phyloP scores from a whole-genome alignment of 1,140 invertebrate species.

The Akabosia matsudoensis region DNA sequence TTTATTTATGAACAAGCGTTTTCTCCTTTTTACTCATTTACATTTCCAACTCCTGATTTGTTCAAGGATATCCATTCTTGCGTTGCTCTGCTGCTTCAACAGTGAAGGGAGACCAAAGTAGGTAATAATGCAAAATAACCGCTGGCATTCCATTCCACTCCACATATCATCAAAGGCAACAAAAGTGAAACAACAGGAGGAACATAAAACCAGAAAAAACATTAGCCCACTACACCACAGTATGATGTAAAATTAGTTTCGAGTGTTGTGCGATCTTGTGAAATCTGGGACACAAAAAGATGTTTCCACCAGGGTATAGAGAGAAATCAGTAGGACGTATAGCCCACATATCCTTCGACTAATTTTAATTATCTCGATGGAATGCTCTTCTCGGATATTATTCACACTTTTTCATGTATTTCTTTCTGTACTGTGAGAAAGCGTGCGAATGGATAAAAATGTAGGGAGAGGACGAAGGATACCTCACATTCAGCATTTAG shows the following conservation, averaged over 20 bases:
- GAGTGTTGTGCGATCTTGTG: background rate
- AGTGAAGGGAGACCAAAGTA: background rate
- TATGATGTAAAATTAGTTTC: background rate
- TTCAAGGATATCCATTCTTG: no score
- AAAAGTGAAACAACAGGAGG: background rate
- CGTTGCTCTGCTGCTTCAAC: background rate
- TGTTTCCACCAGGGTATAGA: background rate
- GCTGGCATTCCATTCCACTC: slow-evolving; percentile 6
- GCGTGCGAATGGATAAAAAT: background rate
- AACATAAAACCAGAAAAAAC: background rate
- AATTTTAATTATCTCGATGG: slow-evolving; percentile 13
- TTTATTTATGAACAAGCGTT: no score
- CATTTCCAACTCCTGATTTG: no score
- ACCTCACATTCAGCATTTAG: no score
- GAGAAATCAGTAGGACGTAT: background rate
- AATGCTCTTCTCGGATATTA: background rate
- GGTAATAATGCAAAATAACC: slow-evolving; percentile 1
- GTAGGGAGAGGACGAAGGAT: no score
- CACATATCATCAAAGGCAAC: background rate
- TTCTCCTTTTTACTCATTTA: no score
- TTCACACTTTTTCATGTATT: background rate
- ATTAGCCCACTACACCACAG: background rate
- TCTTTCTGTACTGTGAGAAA: background rate
- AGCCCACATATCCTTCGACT: background rate
- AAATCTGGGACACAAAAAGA: slow-evolving; percentile 1